phyloP scores from a whole-genome alignment of 2,797 vertebrate species.

The Syngnathus acus region DNA sequence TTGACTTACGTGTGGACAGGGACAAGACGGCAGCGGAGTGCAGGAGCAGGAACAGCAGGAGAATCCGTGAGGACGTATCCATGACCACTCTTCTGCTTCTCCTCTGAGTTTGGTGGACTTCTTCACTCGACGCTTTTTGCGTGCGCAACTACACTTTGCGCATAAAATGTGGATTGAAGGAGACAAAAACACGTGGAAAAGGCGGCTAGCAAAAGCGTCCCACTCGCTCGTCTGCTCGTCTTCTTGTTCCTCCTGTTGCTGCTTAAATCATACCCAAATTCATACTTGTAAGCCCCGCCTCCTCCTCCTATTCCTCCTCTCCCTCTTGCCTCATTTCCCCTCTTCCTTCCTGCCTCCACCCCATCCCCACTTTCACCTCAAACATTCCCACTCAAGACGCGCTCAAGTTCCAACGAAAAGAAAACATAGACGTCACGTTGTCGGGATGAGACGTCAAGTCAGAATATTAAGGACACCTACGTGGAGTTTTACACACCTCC shows the following conservation, averaged over 20 bases:
- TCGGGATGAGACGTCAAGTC: background rate
- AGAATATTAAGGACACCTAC: background rate
- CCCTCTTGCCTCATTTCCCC: constrained; percentile 3
- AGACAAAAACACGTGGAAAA: constrained; percentile 13
- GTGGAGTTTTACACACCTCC: background rate
- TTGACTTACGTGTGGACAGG: constrained; percentile 74
- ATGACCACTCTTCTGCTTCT: constrained; percentile 42
- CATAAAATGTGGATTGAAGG: background rate
- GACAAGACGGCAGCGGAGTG: constrained; percentile 61
- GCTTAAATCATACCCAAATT: constrained; percentile 78
- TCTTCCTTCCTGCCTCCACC: constrained; percentile 26
- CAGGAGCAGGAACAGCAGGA: constrained; percentile 51
- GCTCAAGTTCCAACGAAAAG: background rate
- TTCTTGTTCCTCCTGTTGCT: constrained; percentile 72
- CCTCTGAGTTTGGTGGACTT: constrained; percentile 17
- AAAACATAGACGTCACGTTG: background rate
- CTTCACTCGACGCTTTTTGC: constrained; percentile 29
- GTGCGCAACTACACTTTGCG: background rate
- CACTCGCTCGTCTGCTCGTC: constrained; percentile 61
- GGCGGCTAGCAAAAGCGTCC: constrained; percentile 22
- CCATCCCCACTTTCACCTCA: constrained; percentile 56
- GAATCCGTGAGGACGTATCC: constrained; percentile 44
- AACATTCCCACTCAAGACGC: background rate
- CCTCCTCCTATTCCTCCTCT: constrained; percentile 57
- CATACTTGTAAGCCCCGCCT: constrained; percentile 81